Conservation (phyloP, 2,888 invertebrate species). For the Prosapia bicincta region DNA sequence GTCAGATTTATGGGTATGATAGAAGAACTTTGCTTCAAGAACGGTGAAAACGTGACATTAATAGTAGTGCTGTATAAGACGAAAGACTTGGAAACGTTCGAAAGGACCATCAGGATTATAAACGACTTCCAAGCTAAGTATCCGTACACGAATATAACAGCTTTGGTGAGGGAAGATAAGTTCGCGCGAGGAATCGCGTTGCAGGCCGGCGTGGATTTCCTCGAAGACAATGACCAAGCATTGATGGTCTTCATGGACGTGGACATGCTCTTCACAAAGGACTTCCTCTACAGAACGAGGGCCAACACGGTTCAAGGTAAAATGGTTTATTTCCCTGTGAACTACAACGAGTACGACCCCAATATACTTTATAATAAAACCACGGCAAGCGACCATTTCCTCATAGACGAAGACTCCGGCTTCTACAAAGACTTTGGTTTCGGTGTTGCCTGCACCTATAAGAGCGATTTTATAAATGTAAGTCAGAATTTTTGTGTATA, state of each 20-base stretch:
- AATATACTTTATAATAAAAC: constrained; percentile 50
- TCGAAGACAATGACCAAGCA: constrained; percentile 49
- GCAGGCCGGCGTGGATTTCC: constrained; percentile 57
- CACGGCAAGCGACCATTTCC: constrained; percentile 40
- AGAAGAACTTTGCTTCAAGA: constrained; percentile 56
- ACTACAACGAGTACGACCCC: constrained; percentile 92
- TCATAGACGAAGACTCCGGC: constrained; percentile 62
- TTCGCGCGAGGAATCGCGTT: constrained; percentile 85
- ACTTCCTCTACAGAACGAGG: constrained; percentile 71
- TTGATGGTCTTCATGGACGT: constrained; percentile 93
- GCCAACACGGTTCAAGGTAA: constrained; percentile 67
- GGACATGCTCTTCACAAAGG: constrained; percentile 81
- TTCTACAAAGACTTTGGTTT: constrained; percentile 97
- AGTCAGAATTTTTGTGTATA: not conserved
- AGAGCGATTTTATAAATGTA: constrained; percentile 68
- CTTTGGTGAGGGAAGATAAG: constrained; percentile 48
- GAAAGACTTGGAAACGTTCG: constrained; percentile 51
- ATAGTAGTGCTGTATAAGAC: constrained; percentile 67
- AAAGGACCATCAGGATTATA: constrained; percentile 55
- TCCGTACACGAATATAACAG: constrained; percentile 50
- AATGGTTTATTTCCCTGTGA: constrained; percentile 91
- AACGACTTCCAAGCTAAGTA: constrained; percentile 56
- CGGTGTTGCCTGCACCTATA: constrained; percentile 89
- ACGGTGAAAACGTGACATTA: constrained; percentile 47
- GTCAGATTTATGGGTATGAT: constrained; percentile 79